phyloP scores from a whole-genome alignment of 2,113 vertebrate species.

The Hemichromis elongatus region DNA sequence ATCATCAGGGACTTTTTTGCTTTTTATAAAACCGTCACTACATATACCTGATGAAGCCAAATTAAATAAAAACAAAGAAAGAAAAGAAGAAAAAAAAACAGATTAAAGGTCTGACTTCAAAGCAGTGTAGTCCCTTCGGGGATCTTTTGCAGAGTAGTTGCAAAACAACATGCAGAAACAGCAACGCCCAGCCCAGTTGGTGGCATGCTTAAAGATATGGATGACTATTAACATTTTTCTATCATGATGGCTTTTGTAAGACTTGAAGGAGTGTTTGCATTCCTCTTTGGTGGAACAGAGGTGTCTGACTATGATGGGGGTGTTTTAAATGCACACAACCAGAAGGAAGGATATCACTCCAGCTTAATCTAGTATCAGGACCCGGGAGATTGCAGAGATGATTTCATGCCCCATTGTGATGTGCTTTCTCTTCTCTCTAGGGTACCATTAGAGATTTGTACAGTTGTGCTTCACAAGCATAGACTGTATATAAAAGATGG shows the following conservation, averaged over 20 bases:
- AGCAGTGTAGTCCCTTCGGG: not conserved
- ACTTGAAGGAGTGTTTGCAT: not conserved
- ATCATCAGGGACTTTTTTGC: not conserved
- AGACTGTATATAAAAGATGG: not conserved
- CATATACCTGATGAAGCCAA: not conserved
- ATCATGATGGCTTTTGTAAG: not conserved
- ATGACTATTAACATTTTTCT: not conserved
- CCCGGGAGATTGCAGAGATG: rapidly evolving
- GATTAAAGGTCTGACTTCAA: not conserved
- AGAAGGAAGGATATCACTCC: not conserved
- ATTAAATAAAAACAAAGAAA: not conserved
- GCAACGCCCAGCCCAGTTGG: not conserved
- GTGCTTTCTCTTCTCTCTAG: not conserved
- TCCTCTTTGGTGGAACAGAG: not conserved
- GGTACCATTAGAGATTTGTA: not conserved
- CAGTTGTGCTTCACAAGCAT: not conserved
- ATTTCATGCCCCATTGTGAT: not conserved
- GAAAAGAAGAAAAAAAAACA: not conserved
- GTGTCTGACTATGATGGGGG: not conserved
- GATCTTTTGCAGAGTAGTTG: not conserved
- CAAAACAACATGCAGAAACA: not conserved
- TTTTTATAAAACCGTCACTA: not conserved
- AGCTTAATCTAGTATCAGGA: not conserved
- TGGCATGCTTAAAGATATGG: not conserved
- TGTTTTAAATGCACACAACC: not conserved